Base-by-base conservation (phyloP, 2,888 invertebrate genomes). In the Ectropis crepuscularia region DNA sequence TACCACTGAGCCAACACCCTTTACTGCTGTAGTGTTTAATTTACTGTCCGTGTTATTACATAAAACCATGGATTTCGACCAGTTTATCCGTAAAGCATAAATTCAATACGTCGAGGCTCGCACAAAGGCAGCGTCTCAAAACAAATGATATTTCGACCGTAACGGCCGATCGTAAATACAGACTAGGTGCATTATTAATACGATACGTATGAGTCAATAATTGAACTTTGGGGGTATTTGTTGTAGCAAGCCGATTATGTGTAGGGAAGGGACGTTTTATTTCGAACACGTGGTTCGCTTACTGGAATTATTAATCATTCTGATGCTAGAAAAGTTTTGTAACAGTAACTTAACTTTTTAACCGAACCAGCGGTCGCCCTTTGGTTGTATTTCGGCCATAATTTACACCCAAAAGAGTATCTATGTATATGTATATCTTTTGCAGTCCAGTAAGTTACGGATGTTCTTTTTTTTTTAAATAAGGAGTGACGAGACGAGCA, bases 181-280 rank as follows among this genome's bases (percentile, higher is more conserved):
- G 8, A 16, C 12, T 7, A 9, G 10, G 12, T 57, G 42, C 46
- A 62, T 62, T 62, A 62, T 62, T 62, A 51, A 62, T 62, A 42
- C 6, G 9, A 37, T 12, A 45, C 39, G 28, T 38, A 49, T 46
- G 8, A 45, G 55, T 54, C 45, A 28, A 51, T 61, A 61, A 61
- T 57, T 57, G 50, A 61, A 57, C 55, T 38, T 9, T 45, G 39
- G 46, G 50, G 39, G 12, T 55, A 45, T 50, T 50, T 49, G 16
- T 16, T 50, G 48, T 28, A 36, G 39, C 46, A 57, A 61, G 41
- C 50, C 55, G 50, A 61, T 61, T 57, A 43, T 16, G 9, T 16
- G n/a, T 28, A 28, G 16, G 16, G 16, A 28, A 28, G 28, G 45
- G 46, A 12, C 9, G 16, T 55, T 46, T 9, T 46, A 11, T 45